Base-by-base conservation (phyloP, 2,888 invertebrate species). In the Phengaris arion region DNA sequence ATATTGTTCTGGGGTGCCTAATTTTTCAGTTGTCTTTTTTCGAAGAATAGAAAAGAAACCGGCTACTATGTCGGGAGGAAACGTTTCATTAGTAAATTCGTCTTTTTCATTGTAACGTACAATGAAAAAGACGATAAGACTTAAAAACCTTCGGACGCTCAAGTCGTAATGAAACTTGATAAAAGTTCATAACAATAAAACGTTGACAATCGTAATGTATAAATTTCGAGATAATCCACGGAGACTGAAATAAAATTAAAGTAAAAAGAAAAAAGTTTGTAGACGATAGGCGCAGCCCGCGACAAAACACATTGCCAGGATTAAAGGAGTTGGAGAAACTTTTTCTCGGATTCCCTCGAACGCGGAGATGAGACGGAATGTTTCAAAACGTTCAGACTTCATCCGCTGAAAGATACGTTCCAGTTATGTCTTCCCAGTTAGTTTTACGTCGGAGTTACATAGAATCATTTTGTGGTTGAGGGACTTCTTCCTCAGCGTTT, bases 301-400 rank as follows among this genome's bases (percentile, higher is more conserved):
- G 90, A 90, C 90, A 90, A 91, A 92, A 93, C 92, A 92, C 91
- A 92, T 92, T 89, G 90, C 87, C 86, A 82, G 88, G 85, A 88
- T 87, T 87, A 89, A 86, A 87, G 83, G 84, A 88, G 85, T 85
- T 83, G 82, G 78, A 80, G 79, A 84, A 85, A 83, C 81, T 84
- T 84, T 81, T 79, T 81, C 79, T 81, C 81, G 77, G 75, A 78
- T 81, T 78, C 81, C 78, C 80, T 79, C 76, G 77, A 80, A 80
- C 83, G 77, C 81, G 78, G 79, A 81, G 82, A 82, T 77, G 78
- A 80, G 81, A 75, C 81, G 81, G 81, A 81, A 80, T 81, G 80
- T 81, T 79, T 78, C 76, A 78, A 76, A 80, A 80, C 77, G 80
- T 78, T 80, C 64, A 77, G 76, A 79, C 77, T 79, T 78, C 76